Base-by-base conservation (phyloP, 2,113 vertebrate species). In the Eira barbara region DNA sequence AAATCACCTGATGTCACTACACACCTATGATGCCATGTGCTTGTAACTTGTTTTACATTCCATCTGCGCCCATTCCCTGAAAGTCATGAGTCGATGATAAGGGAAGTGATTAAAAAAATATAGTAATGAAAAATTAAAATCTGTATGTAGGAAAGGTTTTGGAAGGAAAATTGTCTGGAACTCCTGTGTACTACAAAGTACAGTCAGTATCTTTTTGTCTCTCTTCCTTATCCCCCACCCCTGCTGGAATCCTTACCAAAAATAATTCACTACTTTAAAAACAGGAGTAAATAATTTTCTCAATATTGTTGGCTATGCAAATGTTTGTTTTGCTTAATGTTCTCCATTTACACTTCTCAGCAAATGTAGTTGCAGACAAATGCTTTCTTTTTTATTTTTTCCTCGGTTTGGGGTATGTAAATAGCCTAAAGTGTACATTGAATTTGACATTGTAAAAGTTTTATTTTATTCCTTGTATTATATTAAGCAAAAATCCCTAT, bases 381-480 rank as follows among this genome's bases (percentile, higher is more conserved):
- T 98, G 97, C 98, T 99, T 99, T 98, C 98, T 91, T 91, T 92
- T 73, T 88, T 95, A 73, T 94, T 95, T 92, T 95, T 94, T 92
- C 47, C 96, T 94, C 97, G 98, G 98, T 98, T 98, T 97, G 98
- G 98, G 98, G 92, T 98, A 99, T 99, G 99, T 99, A 99, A 99
- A 99, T 99, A 99, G 99, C 99, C 99, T 99, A 98, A 98, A 98
- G 98, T 99, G 99, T 99, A 99, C 99, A 99, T 99, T 99, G 98
- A 99, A 99, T 99, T 99, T 99, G 98, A 99, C 99, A 99, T 99
- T 99, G 99, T 99, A 99, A 99, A 99, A 99, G 99, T 99, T 99
- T 99, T 99, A 99, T 99, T 99, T 98, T 99, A 99, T 99, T 99
- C 99, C 99, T 99, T 99, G 99, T 99, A 99, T 99, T 99, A 99